Conservation (phyloP, 2,888 invertebrate species). For the Kryphioiulus occultus region DNA sequence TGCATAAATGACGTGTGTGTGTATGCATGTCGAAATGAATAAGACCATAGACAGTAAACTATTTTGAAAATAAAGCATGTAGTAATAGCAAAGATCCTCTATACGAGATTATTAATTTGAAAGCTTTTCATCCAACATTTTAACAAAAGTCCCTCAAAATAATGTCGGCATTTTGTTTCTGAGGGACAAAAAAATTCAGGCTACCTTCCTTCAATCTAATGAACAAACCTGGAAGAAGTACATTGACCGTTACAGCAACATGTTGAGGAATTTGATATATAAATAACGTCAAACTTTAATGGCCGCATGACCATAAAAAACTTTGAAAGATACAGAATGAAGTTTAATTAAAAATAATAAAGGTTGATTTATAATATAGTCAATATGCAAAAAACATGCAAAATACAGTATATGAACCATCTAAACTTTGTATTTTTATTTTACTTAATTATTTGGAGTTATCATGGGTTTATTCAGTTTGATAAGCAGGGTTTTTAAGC, state of each 20-base stretch:
- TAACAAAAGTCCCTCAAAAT: neutral
- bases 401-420: too few relatives aligned
- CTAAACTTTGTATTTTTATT: too few relatives aligned
- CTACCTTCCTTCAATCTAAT: neutral
- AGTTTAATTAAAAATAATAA: neutral
- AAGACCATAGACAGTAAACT: neutral
- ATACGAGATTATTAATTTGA: neutral
- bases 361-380: neutral
- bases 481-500: neutral
- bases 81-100: neutral
- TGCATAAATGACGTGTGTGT: neutral
- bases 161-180: neutral
- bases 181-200: neutral
- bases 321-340: neutral
- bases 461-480: too few relatives aligned
- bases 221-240: conserved; percentile 7
- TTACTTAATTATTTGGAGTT: too few relatives aligned
- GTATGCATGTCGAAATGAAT: neutral
- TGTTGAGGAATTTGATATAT: conserved; percentile 17
- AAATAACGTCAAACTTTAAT: conserved; percentile 26
- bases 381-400: neutral
- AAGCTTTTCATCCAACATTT: neutral
- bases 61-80: neutral
- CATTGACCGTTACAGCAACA: conserved; percentile 31
- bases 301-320: neutral